A percentile compares a stretch with the other conserved stretches of the same genome.
Evolutionary conservation across 2,797 vertebrate genomes (phyloP).

Genomic region (Labroides dimidiatus): DNA sequence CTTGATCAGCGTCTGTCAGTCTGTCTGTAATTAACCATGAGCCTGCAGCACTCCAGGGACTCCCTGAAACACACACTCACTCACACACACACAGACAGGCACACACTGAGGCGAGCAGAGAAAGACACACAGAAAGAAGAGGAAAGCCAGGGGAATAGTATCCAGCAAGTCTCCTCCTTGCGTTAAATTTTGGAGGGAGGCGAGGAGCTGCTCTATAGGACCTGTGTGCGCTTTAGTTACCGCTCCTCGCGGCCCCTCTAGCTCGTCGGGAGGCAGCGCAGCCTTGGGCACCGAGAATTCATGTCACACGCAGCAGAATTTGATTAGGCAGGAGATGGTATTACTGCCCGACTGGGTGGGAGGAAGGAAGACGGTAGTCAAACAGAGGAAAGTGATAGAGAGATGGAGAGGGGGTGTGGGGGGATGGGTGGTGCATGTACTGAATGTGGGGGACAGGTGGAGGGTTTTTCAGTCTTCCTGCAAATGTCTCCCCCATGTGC

Average conservation of each 20-base stretch:
- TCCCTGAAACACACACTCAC: constrained; percentile 13
- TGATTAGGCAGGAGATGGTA: constrained; percentile 79
- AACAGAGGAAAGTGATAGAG: constrained; percentile 58
- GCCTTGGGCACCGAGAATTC: constrained; percentile 71
- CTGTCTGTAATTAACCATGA: constrained; percentile 61
- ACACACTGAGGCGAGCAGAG: constrained; percentile 13
- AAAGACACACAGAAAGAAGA: constrained; percentile 14
- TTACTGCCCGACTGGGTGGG: constrained; percentile 71
- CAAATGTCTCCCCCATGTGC: constrained; percentile 68
- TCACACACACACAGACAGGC: constrained; percentile 7
- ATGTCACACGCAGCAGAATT: constrained; percentile 74
- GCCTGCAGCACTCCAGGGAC: constrained; percentile 47
- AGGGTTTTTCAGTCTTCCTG: constrained; percentile 42
- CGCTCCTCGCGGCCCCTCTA: constrained; percentile 52
- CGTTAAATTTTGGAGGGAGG: constrained; percentile 36
- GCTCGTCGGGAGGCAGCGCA: constrained; percentile 51
- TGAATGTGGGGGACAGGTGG: constrained; percentile 46
- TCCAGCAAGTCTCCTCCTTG: constrained; percentile 33
- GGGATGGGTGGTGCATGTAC: constrained; percentile 30
- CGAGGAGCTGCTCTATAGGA: constrained; percentile 39
- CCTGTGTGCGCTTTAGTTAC: constrained; percentile 55
- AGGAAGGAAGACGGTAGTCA: constrained; percentile 71
- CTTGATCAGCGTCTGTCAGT: constrained; percentile 48
- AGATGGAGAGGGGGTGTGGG: constrained; percentile 1
- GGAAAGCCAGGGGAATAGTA: constrained; percentile 15